phyloP scores from a whole-genome alignment of 2,888 invertebrate species.

The Aricia artaxerxes region DNA sequence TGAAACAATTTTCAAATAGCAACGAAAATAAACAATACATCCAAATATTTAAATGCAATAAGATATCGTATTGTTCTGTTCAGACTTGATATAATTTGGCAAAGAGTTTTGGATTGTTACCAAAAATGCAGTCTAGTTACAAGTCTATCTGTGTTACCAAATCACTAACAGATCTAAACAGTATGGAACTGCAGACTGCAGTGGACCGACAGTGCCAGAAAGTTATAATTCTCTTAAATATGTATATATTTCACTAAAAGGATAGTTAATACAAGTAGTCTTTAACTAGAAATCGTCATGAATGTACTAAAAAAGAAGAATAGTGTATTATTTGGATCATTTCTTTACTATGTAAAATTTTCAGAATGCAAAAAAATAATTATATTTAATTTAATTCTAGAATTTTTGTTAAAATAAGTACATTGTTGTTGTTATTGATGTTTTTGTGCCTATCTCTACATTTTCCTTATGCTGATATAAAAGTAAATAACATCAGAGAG shows the following conservation, averaged over 20 bases:
- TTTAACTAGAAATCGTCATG: background rate
- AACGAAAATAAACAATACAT: background rate
- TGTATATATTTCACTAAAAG: background rate
- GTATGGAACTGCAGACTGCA: background rate
- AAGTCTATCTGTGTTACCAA: constrained; percentile 23
- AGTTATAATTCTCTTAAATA: background rate
- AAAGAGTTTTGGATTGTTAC: constrained; percentile 29
- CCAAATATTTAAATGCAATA: constrained; percentile 12
- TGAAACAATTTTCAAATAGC: background rate
- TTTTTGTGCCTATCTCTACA: background rate
- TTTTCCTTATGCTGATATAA: background rate
- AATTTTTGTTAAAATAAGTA: no score
- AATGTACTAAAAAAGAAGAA: background rate
- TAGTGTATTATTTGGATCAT: no score
- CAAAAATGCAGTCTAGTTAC: constrained; percentile 27
- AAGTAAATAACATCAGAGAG: background rate
- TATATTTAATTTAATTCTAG: no score
- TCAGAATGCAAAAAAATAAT: background rate
- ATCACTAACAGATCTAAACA: constrained; percentile 28
- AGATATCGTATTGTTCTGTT: constrained; percentile 22
- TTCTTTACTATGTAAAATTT: background rate
- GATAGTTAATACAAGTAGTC: background rate
- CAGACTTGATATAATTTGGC: constrained; percentile 29
- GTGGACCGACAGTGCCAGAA: constrained; percentile 8
- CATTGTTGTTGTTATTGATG: no score